Conservation (phyloP, 2,888 invertebrate genomes). For the Meteorus colon region DNA sequence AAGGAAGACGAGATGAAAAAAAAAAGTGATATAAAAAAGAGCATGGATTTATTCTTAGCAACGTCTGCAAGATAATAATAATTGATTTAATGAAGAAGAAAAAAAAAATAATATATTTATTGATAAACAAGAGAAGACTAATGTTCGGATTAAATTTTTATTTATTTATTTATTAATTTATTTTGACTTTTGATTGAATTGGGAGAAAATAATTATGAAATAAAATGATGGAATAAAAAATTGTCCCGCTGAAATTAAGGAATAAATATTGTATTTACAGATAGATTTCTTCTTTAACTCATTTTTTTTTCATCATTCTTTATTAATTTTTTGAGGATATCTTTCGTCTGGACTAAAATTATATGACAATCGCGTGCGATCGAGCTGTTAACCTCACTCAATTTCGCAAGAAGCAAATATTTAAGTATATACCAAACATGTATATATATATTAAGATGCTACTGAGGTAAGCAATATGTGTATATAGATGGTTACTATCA, state of each 20-base stretch:
- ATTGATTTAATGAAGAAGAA: not conserved
- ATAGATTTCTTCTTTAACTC: slow-evolving; percentile 28
- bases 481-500: slow-evolving; percentile 30
- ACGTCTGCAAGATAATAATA: slow-evolving; percentile 8
- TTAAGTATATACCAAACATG: slow-evolving; percentile 24
- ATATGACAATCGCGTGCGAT: slow-evolving; percentile 33
- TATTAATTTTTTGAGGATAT: slow-evolving; percentile 36
- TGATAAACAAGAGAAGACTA: slow-evolving; percentile 3
- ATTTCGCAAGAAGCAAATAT: slow-evolving; percentile 17
- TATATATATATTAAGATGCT: slow-evolving; percentile 23
- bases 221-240: slow-evolving; percentile 13
- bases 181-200: slow-evolving; percentile 20
- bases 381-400: slow-evolving; percentile 35
- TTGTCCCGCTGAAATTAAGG: not conserved
- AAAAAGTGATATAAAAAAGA: slow-evolving; percentile 2
- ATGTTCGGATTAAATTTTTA: not conserved
- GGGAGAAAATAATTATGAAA: not conserved
- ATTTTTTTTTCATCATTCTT: slow-evolving; percentile 31
- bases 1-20: not conserved
- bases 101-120: not conserved
- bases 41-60: not conserved
- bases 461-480: slow-evolving; percentile 15
- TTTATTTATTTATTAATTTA: slow-evolving; percentile 1
- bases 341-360: slow-evolving; percentile 39
- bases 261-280: slow-evolving; percentile 27